These are phyloP conservation scores for Ostrea denselamellosa DNA, from an alignment of 1,140 invertebrate genomes.

Conservation along the genomic window DNA sequence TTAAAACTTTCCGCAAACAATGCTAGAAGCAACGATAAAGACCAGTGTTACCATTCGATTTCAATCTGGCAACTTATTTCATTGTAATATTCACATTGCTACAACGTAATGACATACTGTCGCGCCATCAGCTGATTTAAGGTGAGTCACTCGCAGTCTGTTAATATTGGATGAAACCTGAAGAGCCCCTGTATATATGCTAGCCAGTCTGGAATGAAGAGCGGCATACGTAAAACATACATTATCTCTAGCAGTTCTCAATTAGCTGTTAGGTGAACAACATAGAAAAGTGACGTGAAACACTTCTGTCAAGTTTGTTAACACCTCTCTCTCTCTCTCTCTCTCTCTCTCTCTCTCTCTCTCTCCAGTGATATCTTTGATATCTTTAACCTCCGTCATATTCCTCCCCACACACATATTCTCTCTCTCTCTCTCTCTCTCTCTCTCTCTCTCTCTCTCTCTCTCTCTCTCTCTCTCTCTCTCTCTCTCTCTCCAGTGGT, in stretches of 20 bases:
- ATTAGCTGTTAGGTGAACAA: background rate
- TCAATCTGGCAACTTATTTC: too few species aligned
- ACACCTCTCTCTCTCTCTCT: constrained; percentile 34
- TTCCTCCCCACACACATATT: too few species aligned
- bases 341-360: constrained; percentile 38
- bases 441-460: background rate
- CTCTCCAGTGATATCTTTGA: background rate
- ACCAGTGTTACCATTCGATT: too few species aligned
- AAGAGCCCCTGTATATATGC: background rate
- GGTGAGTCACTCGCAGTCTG: background rate
- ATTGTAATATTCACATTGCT: too few species aligned
- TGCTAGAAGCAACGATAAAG: too few species aligned
- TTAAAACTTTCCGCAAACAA: too few species aligned
- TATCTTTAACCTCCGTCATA: too few species aligned
- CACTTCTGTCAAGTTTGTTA: background rate
- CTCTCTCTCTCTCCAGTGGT: constrained; percentile 41
- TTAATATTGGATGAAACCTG: background rate
- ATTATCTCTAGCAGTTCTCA: background rate
- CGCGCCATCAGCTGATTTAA: background rate
- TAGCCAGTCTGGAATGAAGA: background rate
- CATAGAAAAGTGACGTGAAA: background rate
- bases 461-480: constrained; percentile 29
- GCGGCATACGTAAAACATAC: background rate
- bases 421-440: constrained; percentile 36
- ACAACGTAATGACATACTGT: background rate